Conservation (phyloP, 2,888 invertebrate genomes). For the Caradrina kadenii region DNA sequence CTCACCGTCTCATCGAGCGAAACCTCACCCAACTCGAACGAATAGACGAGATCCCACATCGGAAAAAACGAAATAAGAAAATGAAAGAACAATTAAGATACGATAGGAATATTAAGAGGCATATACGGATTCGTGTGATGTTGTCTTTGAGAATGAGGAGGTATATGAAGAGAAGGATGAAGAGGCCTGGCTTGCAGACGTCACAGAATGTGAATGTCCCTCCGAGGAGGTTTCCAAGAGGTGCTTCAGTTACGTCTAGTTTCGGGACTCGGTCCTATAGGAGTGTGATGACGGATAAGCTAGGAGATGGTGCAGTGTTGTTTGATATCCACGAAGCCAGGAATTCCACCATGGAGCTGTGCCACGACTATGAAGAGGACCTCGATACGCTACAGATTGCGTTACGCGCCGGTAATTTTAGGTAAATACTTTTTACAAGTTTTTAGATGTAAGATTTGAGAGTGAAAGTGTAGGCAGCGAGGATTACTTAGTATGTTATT, state of each 20-base stretch:
- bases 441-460: constrained; percentile 37
- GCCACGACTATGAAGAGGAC: constrained; percentile 87
- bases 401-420: constrained; percentile 89
- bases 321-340: constrained; percentile 88
- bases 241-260: constrained; percentile 79
- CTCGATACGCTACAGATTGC: constrained; percentile 87
- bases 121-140: constrained; percentile 92
- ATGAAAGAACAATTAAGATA: constrained; percentile 88
- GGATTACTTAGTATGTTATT: constrained; percentile 21
- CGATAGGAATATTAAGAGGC: constrained; percentile 91
- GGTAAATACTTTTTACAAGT: constrained; percentile 73
- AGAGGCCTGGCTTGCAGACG: constrained; percentile 71
- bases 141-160: constrained; percentile 92
- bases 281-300: constrained; percentile 84
- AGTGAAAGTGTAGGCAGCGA: constrained; percentile 46
- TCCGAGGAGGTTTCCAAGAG: constrained; percentile 81
- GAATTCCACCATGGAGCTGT: constrained; percentile 85
- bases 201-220: constrained; percentile 78
- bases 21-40: constrained; percentile 76
- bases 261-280: constrained; percentile 85
- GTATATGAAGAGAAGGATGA: constrained; percentile 84
- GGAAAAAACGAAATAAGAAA: constrained; percentile 77
- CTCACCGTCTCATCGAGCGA: constrained; percentile 72
- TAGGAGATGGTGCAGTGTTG: constrained; percentile 83
- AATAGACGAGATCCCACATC: constrained; percentile 84